Conservation (phyloP, 2,888 invertebrate species). For the Mesopsocus fuscifrons region DNA sequence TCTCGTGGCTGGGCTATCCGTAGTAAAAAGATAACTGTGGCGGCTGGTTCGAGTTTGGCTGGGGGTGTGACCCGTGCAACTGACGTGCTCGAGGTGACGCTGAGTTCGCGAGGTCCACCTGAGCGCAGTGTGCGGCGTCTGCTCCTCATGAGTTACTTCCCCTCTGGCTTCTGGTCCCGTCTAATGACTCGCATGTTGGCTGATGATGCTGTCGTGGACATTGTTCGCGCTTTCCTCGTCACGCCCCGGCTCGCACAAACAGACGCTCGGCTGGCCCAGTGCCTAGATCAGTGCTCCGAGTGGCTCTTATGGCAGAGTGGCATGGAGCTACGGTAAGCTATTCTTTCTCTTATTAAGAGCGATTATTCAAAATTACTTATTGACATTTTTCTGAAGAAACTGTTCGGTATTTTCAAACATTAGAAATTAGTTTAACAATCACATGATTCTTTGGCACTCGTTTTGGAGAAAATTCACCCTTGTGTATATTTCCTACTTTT, state of each 20-base stretch:
- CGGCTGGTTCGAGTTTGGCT: slow-evolving; percentile 28
- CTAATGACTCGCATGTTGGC: slow-evolving; percentile 82
- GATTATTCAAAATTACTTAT: too few species aligned
- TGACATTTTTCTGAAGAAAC: too few species aligned
- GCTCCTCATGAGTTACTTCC: slow-evolving; percentile 89
- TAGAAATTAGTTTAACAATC: too few species aligned
- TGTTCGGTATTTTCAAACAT: too few species aligned
- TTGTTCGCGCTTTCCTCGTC: slow-evolving; percentile 51
- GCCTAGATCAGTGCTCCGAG: slow-evolving; percentile 52
- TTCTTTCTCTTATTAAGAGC: too few species aligned
- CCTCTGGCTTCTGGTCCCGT: slow-evolving; percentile 95
- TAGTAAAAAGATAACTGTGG: slow-evolving; percentile 34
- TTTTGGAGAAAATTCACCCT: too few species aligned
- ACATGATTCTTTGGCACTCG: too few species aligned
- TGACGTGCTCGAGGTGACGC: slow-evolving; percentile 22
- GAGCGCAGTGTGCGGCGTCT: slow-evolving; percentile 48
- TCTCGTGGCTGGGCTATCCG: slow-evolving; percentile 46
- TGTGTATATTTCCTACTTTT: too few species aligned
- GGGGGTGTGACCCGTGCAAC: slow-evolving; percentile 18
- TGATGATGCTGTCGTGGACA: slow-evolving; percentile 65
- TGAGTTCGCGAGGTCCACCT: slow-evolving; percentile 29
- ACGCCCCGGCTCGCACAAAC: slow-evolving; percentile 49
- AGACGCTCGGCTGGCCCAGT: slow-evolving; percentile 36
- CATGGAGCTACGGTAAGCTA: slow-evolving; percentile 64
- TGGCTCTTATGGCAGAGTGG: slow-evolving; percentile 94